Conservation (phyloP, 2,888 invertebrate genomes). For the Linnaemya vulpina region DNA sequence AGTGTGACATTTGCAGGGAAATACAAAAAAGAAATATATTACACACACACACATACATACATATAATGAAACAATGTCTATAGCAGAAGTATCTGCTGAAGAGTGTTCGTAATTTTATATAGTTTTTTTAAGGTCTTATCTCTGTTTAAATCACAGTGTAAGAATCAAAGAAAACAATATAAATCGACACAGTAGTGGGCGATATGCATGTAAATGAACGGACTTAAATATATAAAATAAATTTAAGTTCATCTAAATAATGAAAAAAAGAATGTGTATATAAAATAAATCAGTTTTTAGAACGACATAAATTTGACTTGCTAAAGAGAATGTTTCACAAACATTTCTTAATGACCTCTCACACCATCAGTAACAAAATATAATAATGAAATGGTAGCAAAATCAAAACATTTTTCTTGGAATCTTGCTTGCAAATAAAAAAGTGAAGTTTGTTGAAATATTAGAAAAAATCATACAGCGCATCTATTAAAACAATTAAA, state of each 20-base stretch:
- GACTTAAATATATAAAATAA: neutral
- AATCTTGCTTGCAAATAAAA: no score
- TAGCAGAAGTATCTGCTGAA: neutral
- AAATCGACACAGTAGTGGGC: neutral
- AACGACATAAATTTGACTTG: neutral
- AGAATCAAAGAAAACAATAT: constrained; percentile 4
- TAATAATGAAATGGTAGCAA: no score
- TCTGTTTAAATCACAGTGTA: constrained; percentile 16
- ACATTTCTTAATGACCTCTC: no score
- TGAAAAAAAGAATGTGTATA: neutral
- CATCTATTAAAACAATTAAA: no score
- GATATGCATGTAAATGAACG: neutral
- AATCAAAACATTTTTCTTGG: no score
- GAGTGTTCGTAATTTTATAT: neutral
- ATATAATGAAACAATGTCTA: neutral
- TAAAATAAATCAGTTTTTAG: neutral
- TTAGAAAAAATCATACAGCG: no score
- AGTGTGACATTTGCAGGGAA: constrained; percentile 41
- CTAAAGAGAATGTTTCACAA: no score
- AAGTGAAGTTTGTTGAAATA: no score
- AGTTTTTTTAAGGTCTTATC: neutral
- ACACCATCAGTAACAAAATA: no score
- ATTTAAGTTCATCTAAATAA: neutral
- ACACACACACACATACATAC: no score
- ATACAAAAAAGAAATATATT: neutral